Evolutionary conservation across 2,113 vertebrate species (phyloP), one percentile per base, ranked within the genome.

Genomic region (Zosterops borbonicus): DNA sequence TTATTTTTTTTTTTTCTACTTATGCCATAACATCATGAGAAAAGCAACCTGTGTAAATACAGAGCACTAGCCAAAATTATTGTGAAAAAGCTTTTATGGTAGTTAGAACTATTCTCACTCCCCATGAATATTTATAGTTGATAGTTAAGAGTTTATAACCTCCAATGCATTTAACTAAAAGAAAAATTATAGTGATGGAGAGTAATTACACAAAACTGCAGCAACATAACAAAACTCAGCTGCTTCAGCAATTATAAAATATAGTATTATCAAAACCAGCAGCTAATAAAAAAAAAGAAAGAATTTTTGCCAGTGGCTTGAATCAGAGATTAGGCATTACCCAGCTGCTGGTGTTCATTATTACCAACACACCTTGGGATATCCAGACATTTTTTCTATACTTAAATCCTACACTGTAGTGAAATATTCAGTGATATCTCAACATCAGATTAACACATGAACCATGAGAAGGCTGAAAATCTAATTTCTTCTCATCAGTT

Each of bases 91-190:
- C 86, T 93, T 75, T 94, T 81, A 60, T 37, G 60, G 75, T 96
- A 96, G 95, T 97, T 94, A 96, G 79, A 71, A 83, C 44, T 86
- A 58, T 78, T 92, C 77, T 74, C 52, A 50, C 86, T 94, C 42
- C 31, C 92, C 86, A 55, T 91, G 92, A 95, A 83, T 91, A 95
- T 73, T 97, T 91, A 96, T 75, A 97, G 89, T 93, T 95, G 91
- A 89, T 96, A 87, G 87, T 96, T 97, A 95, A 93, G 96, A 94
- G 93, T 96, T 95, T 96, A 96, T 96, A 94, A 95, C 83, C 87
- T 93, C 69, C 12, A 70, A 92, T 92, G 71, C 90, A 93, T 96
- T 96, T 96, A 97, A 96, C 92, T 93, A 92, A 85, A 94, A 94
- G 88, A 97, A 97, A 94, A 98, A 94, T 95, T 90, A 97, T 47